Percentiles rank a stretch among this genome's conserved stretches.
Evolutionary conservation across 2,113 vertebrate species (phyloP).

Genomic region (Hippoglossus stenolepis): DNA sequence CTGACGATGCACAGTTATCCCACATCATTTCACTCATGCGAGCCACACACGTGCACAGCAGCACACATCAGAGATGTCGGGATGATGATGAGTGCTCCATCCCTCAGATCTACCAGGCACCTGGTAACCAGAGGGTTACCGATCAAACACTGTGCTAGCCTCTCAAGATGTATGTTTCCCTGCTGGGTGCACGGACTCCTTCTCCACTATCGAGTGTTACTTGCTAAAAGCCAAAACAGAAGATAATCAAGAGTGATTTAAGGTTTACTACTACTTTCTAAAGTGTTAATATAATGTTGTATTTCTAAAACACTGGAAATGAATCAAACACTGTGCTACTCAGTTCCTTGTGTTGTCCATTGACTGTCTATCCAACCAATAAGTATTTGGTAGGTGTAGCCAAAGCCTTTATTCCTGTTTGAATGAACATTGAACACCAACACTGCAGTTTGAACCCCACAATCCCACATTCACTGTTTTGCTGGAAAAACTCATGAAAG

Average conservation of each 20-base stretch:
- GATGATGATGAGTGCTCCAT: slow-evolving; percentile 31
- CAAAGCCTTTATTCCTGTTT: no score
- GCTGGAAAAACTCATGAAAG: not conserved
- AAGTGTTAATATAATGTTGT: no score
- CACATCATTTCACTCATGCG: slow-evolving; percentile 48
- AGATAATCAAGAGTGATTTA: no score
- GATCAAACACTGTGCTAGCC: slow-evolving; percentile 13
- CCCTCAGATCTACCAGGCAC: slow-evolving; percentile 11
- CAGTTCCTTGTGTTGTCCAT: no score
- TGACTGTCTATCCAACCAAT: no score
- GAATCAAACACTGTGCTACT: no score
- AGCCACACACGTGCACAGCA: slow-evolving; percentile 56
- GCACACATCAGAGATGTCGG: slow-evolving; percentile 55
- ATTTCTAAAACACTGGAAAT: no score
- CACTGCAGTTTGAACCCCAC: not conserved
- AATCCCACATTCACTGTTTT: not conserved
- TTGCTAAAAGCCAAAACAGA: no score
- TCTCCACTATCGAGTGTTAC: not conserved
- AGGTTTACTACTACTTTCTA: no score
- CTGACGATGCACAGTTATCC: slow-evolving; percentile 48
- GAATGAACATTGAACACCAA: no score
- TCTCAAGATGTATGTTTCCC: slow-evolving; percentile 29
- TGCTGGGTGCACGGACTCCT: not conserved
- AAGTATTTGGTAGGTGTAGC: no score
- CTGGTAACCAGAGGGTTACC: slow-evolving; percentile 59